These are phyloP conservation scores for Ectemnius lituratus DNA, from an alignment of 2,888 invertebrate genomes.

Conservation along the genomic window DNA sequence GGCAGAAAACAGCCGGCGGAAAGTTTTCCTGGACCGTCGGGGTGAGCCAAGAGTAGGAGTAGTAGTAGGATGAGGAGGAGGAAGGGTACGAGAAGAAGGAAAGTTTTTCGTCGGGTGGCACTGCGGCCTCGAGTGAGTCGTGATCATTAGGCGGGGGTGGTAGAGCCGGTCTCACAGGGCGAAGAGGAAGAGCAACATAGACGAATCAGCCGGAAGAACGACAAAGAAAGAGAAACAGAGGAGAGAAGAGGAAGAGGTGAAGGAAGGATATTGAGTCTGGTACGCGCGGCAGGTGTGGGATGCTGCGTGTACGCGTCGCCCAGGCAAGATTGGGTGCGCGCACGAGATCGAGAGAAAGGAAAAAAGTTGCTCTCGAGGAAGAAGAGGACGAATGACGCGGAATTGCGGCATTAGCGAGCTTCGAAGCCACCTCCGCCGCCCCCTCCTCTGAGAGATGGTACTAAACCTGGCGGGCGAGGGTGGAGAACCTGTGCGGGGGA, in stretches of 20 bases:
- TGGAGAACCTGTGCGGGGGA: constrained; percentile 26
- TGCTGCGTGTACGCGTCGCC: too few relatives aligned
- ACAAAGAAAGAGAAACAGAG: not conserved
- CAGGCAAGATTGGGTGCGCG: constrained; percentile 10
- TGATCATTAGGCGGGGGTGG: constrained; percentile 66
- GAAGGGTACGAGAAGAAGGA: constrained; percentile 59
- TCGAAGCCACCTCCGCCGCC: constrained; percentile 45
- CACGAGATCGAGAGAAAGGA: constrained; percentile 4
- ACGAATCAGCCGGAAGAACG: not conserved
- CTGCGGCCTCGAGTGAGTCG: constrained; percentile 42
- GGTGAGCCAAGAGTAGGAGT: too few relatives aligned
- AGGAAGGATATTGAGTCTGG: not conserved
- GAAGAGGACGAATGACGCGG: constrained; percentile 62
- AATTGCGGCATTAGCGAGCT: constrained; percentile 72
- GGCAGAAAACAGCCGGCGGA: constrained; percentile 64
- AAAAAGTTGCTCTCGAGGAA: constrained; percentile 36
- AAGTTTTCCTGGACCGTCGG: constrained; percentile 68
- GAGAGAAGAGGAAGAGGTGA: constrained; percentile 2
- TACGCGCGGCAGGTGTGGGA: too few relatives aligned
- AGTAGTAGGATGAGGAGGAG: too few relatives aligned
- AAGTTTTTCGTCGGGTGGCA: constrained; percentile 62
- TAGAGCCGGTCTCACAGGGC: not conserved
- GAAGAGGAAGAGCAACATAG: not conserved
- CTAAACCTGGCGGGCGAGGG: constrained; percentile 33
- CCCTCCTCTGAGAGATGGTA: constrained; percentile 25